Base-by-base conservation (phyloP, 1,140 invertebrate species). In the Lasioglossum albipes region DNA sequence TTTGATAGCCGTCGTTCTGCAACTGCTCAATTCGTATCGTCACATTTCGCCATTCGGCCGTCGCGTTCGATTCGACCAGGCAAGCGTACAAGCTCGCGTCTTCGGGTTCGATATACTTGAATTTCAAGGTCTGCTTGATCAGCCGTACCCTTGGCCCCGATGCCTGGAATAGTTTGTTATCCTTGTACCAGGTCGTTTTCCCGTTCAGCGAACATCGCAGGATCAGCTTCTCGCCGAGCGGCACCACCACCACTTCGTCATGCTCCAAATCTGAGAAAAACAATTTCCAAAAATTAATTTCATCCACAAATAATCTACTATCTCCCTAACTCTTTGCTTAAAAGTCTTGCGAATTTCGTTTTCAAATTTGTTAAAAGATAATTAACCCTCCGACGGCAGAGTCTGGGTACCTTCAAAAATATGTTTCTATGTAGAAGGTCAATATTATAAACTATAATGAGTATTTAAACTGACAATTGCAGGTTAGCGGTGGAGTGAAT, bases 11-110 rank as follows among this genome's bases (percentile, higher is more conserved):
- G 27, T 92, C 89, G 80, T 89, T 88, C 61, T 89, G 89, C 31
- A 86, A 59, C 3, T 81, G 59, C 27, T 90, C 90, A 42, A 93
- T 88, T 42, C 81, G 76, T 7, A 93, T 61, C 22, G 88, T 89
- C 27, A 91, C 83, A 68, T 92, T 91, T 10, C 89, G 88, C 92
- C 92, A 92, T 57, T 91, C 86, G 18, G 81, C n/a, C 0, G 62
- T 83, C 6, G 64, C 54, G 54, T 82, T 75, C 68, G 68, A 65
- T 10, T 89, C 74, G 41, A 91, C 20, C 7, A 83, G 79, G 69
- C 92, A 93, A 18, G 78, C 81, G 80, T 93, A 93, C 22, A 72
- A 67, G 0, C 90, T 92, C 2, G 85, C 75, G 75, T 93, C 92
- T 12, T 85, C 82, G 5, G 83, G 62, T 42, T 90, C 81, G 52